Evolutionary conservation across 1,140 invertebrate genomes (phyloP), one percentile per base, ranked within the genome.

Genomic region (Telenomus remus): DNA sequence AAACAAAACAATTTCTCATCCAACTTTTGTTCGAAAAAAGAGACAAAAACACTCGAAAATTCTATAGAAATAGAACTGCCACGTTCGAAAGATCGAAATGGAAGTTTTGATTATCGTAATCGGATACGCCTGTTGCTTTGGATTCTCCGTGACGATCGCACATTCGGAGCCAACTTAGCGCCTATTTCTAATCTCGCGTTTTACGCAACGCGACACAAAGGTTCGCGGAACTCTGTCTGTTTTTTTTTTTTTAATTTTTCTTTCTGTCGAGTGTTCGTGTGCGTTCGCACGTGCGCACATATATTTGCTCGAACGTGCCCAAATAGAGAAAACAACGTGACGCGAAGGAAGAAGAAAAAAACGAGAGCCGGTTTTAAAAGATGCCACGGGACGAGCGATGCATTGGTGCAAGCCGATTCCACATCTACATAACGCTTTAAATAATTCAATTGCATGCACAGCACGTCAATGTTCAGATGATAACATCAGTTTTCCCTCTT

Each of bases 391-490:
- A 57, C 57, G 61, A 50, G 53, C 44, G 55, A 50, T 53, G 68
- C 55, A 63, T 63, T 71, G 55, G 44, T 44, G 44, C 11, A 19
- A 35, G 34, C 33, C 46, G 60, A 64, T 59, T 64, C 42, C 34
- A 39, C 69, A 73, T 66, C 55, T 61, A 46, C 70, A 72, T 64
- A 59, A 59, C 39, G 55, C 39, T 37, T 73, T 66, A 73, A 73
- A 73, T 73, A 73, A 73, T 73, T 73, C 70, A 73, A 65, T 73
- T 73, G 55, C 70, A 65, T 55, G 46, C 14, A 10, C 7, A 2
- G 3, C 37, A 27, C 19, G 19, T 27, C 19, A 27, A 27, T 27
- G 19, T 27, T 3, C 19, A 27, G 19, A 27, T 27, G 19, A 27
- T 27, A 27, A 27, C 1, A 6, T 27, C 19, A 27, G 19, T 3